Percentiles rank a stretch among this genome's conserved stretches.
phyloP scores from a whole-genome alignment of 2,888 invertebrate species.

The Eupithecia exiguata region DNA sequence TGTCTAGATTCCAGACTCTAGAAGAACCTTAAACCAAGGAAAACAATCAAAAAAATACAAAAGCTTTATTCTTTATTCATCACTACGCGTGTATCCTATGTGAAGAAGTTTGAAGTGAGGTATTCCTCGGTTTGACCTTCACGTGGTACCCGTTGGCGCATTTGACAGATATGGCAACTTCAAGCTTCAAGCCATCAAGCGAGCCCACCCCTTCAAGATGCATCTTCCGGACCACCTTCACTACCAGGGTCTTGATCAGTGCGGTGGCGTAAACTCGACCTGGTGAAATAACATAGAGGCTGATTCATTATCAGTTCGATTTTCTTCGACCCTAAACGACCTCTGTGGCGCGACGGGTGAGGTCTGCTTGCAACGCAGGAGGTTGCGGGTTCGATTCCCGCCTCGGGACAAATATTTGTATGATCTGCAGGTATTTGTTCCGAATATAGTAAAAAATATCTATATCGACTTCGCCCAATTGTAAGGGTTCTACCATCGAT shows the following conservation, averaged over 20 bases:
- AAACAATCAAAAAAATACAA: background rate
- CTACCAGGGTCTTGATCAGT: conserved; percentile 65
- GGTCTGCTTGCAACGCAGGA: too few species aligned
- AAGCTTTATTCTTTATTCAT: conserved; percentile 5
- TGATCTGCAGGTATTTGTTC: too few species aligned
- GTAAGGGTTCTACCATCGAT: too few species aligned
- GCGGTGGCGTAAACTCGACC: conserved; percentile 70
- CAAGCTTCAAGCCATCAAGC: conserved; percentile 59
- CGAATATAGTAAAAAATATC: too few species aligned
- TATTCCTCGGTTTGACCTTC: conserved; percentile 47
- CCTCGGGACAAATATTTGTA: too few species aligned
- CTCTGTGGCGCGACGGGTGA: too few species aligned
- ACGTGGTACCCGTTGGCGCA: conserved; percentile 64
- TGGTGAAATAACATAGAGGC: conserved; percentile 40
- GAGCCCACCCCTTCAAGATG: conserved; percentile 56
- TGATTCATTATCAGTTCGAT: background rate
- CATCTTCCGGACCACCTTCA: conserved; percentile 56
- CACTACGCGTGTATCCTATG: conserved; percentile 13
- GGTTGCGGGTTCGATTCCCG: too few species aligned
- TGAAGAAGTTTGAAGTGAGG: background rate
- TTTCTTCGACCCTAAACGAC: too few species aligned
- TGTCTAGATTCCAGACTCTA: too few species aligned
- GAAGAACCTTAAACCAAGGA: background rate
- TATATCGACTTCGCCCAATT: too few species aligned
- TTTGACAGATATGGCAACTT: conserved; percentile 69